Base-by-base conservation (phyloP, 2,113 vertebrate genomes). In the Polypterus senegalus region DNA sequence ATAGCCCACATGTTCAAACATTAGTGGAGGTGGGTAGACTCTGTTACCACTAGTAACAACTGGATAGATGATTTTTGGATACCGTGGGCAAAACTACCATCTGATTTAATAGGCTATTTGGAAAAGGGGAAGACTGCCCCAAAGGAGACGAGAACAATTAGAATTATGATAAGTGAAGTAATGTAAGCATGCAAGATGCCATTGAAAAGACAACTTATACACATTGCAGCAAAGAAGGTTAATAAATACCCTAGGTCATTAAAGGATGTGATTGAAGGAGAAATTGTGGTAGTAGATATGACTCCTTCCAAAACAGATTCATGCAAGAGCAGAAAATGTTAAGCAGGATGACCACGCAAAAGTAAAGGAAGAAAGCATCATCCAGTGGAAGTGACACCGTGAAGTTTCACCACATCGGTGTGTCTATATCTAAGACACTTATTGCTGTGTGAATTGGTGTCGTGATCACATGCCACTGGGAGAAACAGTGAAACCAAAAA, bases 241-340 rank as follows among this genome's bases (percentile, higher is more conserved):
- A 47, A 4, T 43, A 46, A 47, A 6, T 69, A 65, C 49, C 59
- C 62, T 47, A 9, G 9, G 62, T n/a, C n/a, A n/a, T n/a, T n/a
- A n/a, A n/a, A n/a, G n/a, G n/a, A n/a, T n/a, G n/a, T n/a, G n/a
- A n/a, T 60, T 69, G 61, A 62, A 65, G 60, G 58, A 60, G 51
- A 63, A 65, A 43, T 63, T 69, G 63, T 9, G 57, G 57, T 9
- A 63, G 65, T 49, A 56, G 65, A 44, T 64, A 66, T 70, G 68
- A 64, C n/a, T 70, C 60, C 11, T 11, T 65, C 49, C 48, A 9
- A 65, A 69, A 27, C 57, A 66, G 65, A 7, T 66, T 61, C 51
- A 56, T 8, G 55, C 48, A 44, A 60, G 66, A 63, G 58, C 27
- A 3, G 65, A 67, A 46, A 63, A 69, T 49, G 4, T 61, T 43